These are phyloP conservation scores for Lutraria rhynchaena DNA, from an alignment of 1,140 invertebrate species.

Conservation along the genomic window DNA sequence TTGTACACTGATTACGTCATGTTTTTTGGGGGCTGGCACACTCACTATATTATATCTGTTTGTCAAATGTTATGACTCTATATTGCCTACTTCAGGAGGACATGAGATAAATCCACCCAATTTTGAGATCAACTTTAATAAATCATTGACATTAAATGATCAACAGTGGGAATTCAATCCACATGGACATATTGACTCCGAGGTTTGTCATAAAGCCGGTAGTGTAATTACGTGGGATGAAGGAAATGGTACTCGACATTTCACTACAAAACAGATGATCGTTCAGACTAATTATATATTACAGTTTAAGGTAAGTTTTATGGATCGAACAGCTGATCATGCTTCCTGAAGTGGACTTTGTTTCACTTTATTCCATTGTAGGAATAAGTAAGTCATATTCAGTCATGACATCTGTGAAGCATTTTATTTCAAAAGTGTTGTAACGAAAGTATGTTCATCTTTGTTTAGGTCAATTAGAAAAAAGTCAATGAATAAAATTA, in stretches of 20 bases:
- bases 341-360: background rate
- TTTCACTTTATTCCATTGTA: background rate
- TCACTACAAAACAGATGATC: slow-evolving; percentile 82
- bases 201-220: slow-evolving; percentile 68
- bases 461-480: too few species aligned
- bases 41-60: background rate
- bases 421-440: too few species aligned
- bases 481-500: too few species aligned
- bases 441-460: too few species aligned
- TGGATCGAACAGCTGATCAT: background rate
- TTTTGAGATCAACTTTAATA: slow-evolving; percentile 80
- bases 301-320: slow-evolving; percentile 79
- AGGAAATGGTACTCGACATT: slow-evolving; percentile 73
- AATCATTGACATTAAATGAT: slow-evolving; percentile 50
- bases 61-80: background rate
- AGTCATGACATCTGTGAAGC: too few species aligned
- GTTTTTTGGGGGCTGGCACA: too few species aligned
- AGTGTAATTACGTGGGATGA: slow-evolving; percentile 75
- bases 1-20: too few species aligned
- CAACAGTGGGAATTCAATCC: slow-evolving; percentile 81
- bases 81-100: slow-evolving; percentile 70
- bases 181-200: slow-evolving; percentile 71
- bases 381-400: background rate
- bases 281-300: slow-evolving; percentile 80
- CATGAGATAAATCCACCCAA: slow-evolving; percentile 81